Percentiles rank a stretch among this genome's conserved stretches.
Conservation (phyloP, 1,140 invertebrate genomes). For the Drosophila sturtevanti region DNA sequence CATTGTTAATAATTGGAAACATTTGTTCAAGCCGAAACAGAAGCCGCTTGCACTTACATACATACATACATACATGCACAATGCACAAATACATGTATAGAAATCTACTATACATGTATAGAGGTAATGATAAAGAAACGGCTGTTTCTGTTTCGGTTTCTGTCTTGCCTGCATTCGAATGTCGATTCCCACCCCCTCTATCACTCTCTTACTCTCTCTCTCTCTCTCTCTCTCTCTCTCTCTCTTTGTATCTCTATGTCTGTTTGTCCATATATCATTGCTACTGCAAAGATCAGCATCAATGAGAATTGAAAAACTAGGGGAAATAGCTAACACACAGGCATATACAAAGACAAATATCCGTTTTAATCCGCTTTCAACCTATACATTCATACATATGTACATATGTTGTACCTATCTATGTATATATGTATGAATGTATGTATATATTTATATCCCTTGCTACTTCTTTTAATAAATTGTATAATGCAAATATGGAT, state of each 20-base stretch:
- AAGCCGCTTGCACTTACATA: conserved; percentile 7
- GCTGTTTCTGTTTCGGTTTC: conserved; percentile 32
- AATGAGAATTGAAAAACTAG: background rate
- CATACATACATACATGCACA: background rate
- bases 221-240: background rate
- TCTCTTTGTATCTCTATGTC: background rate
- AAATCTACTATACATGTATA: background rate
- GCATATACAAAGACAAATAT: background rate
- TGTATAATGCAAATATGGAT: background rate
- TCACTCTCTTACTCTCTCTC: background rate
- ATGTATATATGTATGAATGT: background rate
- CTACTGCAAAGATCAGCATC: conserved; percentile 27
- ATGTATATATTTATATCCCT: background rate
- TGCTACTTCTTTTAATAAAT: background rate
- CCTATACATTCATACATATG: background rate
- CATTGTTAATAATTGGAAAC: conserved; percentile 42
- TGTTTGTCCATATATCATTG: background rate
- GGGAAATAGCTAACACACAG: conserved; percentile 23
- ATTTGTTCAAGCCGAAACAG: conserved; percentile 8
- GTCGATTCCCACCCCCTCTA: conserved; percentile 30
- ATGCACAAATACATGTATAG: background rate
- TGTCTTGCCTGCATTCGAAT: conserved; percentile 29
- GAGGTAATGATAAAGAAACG: conserved; percentile 43
- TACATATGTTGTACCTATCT: background rate
- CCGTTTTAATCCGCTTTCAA: background rate